Percentiles rank a stretch among this genome's conserved stretches.
Conservation (phyloP, 2,113 vertebrate genomes). For the Pseudopodoces humilis region DNA sequence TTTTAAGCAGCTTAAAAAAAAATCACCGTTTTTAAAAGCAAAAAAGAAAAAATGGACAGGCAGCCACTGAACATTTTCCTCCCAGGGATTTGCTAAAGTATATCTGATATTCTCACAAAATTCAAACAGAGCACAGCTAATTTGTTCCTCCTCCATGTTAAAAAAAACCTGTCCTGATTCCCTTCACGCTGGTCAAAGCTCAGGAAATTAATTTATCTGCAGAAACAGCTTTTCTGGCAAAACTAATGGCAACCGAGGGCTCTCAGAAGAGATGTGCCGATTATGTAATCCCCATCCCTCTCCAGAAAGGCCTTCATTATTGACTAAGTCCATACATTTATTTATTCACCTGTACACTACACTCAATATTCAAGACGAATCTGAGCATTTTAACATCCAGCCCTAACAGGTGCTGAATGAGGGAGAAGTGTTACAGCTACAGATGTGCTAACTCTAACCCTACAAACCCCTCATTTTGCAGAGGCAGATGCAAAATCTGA, state of each 20-base stretch:
- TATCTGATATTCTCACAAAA: background rate
- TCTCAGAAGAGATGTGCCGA: background rate
- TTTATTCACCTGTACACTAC: background rate
- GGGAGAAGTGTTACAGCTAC: background rate
- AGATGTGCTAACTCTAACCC: background rate
- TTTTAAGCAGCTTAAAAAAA: background rate
- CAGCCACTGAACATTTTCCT: background rate
- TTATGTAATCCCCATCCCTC: background rate
- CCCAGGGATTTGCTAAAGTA: background rate
- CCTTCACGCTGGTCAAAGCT: background rate
- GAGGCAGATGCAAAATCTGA: background rate
- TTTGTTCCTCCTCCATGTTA: background rate
- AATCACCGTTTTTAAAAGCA: background rate
- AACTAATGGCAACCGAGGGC: background rate
- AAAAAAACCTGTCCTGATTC: background rate
- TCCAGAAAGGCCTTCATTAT: background rate
- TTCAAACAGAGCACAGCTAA: background rate
- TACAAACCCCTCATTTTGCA: background rate
- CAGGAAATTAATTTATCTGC: conserved; percentile 2
- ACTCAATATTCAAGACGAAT: background rate
- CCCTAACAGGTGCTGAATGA: background rate
- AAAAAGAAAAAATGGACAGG: background rate
- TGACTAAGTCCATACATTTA: background rate
- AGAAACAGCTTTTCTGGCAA: background rate
- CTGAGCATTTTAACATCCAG: background rate